Base-by-base conservation (phyloP, 2,888 invertebrate genomes). In the Ctena decussata region DNA sequence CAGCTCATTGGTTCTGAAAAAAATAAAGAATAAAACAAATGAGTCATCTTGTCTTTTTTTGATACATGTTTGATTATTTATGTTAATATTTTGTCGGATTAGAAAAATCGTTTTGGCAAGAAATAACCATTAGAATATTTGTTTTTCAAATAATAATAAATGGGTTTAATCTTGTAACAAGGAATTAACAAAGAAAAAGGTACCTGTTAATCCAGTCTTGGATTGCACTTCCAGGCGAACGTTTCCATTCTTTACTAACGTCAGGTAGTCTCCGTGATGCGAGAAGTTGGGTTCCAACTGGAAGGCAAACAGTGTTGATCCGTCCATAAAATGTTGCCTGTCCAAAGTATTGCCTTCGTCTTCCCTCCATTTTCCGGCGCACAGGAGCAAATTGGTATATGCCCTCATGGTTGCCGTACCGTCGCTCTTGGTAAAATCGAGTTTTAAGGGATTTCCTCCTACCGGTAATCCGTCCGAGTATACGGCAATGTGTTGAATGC, bases 221-320 rank as follows among this genome's bases (percentile, higher is more conserved):
- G 80, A 84, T 0, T 32, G 32, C 1, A 84, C 80, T 8, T 80
- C 80, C 30, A 84, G 37, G 24, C 80, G 39, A 1, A 84, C 73
- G 32, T 80, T 80, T 0, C 84, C 84, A 15, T 30, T 78, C 35
- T 85, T 81, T 5, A 81, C 49, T 3, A 78, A 37, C 0, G 85
- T 60, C 18, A 85, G 49, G 39, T 78, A 85, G 24, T 81, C 80
- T 18, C 81, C 77, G 74, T 84, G 84, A 11, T 84, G 84, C 0
- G 77, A 73, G 35, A 81, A 81, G 37, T 81, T 27, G 11, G 84
- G 84, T 35, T 84, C 81, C 44, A 84, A 74, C 53, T 80, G 53
- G 41, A 84, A 81, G 0, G 41, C 74, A 71, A 84, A 84, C 24
- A 85, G 35, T 3, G 74, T 80, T 11, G 41, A 53, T 0, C 85